These are phyloP conservation scores for Ochotona princeps DNA, from an alignment of 2,113 vertebrate species.

Conservation along the genomic window DNA sequence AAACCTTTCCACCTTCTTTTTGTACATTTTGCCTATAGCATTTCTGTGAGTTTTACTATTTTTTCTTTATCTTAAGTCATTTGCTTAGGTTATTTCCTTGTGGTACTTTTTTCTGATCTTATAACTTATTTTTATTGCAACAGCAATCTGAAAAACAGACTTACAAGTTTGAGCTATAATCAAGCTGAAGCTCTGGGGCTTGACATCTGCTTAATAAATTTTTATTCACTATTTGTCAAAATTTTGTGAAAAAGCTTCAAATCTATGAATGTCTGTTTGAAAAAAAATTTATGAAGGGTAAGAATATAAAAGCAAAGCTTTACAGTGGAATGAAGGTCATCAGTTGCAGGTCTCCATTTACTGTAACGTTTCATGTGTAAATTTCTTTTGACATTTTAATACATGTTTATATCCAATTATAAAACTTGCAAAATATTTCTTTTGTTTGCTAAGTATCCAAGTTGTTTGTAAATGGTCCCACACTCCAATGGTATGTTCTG, in stretches of 20 bases:
- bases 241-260: slow-evolving; percentile 49
- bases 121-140: slow-evolving; percentile 22
- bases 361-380: neutral
- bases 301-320: neutral
- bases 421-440: slow-evolving; percentile 23
- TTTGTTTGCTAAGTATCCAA: slow-evolving; percentile 38
- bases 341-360: neutral
- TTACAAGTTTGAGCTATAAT: slow-evolving; percentile 2
- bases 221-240: slow-evolving; percentile 44
- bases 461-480: slow-evolving; percentile 44
- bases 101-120: slow-evolving; percentile 10
- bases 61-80: neutral
- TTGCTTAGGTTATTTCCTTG: neutral
- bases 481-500: neutral
- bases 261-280: slow-evolving; percentile 18
- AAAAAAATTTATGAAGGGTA: neutral
- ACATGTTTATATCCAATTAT: slow-evolving; percentile 7
- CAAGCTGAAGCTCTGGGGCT: slow-evolving; percentile 3
- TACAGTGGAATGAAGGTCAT: neutral
- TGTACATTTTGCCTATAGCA: neutral
- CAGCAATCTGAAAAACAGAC: neutral
- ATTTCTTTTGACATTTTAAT: slow-evolving; percentile 16
- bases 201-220: neutral
- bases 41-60: slow-evolving; percentile 6
- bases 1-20: neutral